phyloP scores from a whole-genome alignment of 2,888 invertebrate genomes.

The Odontocolon sp. region DNA sequence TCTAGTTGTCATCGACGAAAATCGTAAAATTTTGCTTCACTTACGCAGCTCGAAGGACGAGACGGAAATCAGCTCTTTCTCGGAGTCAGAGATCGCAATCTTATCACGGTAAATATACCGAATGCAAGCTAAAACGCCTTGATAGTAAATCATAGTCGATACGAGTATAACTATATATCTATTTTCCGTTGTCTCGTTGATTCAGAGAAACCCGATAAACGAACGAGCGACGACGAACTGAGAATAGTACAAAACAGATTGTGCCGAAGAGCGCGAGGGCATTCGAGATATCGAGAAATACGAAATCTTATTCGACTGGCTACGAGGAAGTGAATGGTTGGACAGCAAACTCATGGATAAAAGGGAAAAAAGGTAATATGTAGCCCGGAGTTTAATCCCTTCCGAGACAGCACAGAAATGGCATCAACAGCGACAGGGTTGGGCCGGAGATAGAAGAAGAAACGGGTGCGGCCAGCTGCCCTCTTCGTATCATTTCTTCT shows the following conservation, averaged over 20 bases:
- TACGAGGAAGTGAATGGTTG: not conserved
- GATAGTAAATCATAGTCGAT: too few species aligned
- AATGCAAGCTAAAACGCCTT: too few species aligned
- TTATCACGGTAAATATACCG: too few species aligned
- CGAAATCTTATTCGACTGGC: not conserved
- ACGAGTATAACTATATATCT: too few species aligned
- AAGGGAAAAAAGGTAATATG: not conserved
- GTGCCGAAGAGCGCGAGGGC: not conserved
- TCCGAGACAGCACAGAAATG: conserved; percentile 11
- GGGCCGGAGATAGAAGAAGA: conserved; percentile 71
- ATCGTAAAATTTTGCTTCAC: too few species aligned
- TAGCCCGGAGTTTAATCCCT: conserved; percentile 3
- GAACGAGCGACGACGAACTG: not conserved
- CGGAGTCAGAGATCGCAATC: too few species aligned
- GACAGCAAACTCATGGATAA: not conserved
- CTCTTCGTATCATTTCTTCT: conserved; percentile 3
- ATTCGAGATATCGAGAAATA: conserved; percentile 2
- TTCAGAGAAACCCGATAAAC: not conserved
- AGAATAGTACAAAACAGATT: not conserved
- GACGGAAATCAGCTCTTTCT: too few species aligned
- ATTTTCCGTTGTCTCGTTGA: not conserved
- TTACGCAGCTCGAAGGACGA: too few species aligned
- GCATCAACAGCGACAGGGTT: conserved; percentile 64
- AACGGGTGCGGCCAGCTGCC: conserved; percentile 68
- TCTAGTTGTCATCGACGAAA: too few species aligned